Conservation (phyloP, 2,113 vertebrate genomes). For the Rhizomys pruinosus region DNA sequence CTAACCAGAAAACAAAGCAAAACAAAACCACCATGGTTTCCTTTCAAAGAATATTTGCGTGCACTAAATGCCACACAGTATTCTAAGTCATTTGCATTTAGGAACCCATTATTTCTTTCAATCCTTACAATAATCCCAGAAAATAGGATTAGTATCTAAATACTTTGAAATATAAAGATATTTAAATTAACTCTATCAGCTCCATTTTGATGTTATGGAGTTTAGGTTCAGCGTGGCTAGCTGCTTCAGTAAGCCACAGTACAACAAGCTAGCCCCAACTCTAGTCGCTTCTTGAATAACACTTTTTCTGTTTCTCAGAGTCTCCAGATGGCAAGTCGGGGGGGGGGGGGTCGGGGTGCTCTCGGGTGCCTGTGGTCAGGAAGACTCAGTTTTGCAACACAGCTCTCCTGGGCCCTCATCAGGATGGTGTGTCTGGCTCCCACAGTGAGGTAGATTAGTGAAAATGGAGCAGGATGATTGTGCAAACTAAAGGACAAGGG, state of each 20-base stretch:
- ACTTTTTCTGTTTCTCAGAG: neutral
- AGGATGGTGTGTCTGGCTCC: neutral
- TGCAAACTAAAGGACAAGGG: neutral
- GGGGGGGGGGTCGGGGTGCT: neutral
- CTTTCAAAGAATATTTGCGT: neutral
- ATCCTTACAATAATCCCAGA: neutral
- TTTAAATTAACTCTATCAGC: neutral
- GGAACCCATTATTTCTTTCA: neutral
- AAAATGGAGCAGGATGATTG: neutral
- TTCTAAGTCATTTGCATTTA: neutral
- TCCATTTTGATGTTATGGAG: neutral
- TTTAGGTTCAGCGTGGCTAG: neutral
- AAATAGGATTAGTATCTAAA: neutral
- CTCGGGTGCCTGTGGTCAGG: neutral
- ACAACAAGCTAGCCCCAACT: neutral
- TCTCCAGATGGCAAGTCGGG: no score
- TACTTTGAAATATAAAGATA: neutral
- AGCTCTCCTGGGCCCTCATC: neutral
- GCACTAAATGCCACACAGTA: neutral
- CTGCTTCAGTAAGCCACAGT: neutral
- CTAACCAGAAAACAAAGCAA: neutral
- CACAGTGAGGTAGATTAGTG: no score
- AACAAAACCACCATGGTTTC: neutral
- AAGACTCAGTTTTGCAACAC: fast-evolving
- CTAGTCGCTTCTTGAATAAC: neutral